Evolutionary conservation across 2,113 vertebrate species (phyloP).

Genomic region (Lepidiolamprologus cunningtoni): DNA sequence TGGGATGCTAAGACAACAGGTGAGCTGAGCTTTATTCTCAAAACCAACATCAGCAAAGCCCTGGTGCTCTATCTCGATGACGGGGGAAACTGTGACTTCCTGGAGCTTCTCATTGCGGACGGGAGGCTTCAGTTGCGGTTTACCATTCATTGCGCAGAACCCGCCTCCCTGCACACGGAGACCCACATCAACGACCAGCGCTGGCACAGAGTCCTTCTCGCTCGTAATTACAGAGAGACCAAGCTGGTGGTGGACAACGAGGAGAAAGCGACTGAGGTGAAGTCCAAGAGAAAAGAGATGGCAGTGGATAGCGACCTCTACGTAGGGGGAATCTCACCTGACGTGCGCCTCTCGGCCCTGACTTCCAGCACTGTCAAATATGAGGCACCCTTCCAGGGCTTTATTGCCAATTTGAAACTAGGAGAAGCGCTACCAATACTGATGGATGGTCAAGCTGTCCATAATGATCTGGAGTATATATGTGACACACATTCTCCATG

Average conservation of each 20-base stretch:
- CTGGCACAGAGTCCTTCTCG: slow-evolving; percentile 84
- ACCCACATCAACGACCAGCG: slow-evolving; percentile 78
- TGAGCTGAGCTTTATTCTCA: slow-evolving; percentile 86
- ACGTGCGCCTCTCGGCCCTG: slow-evolving; percentile 88
- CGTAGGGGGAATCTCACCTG: slow-evolving; percentile 86
- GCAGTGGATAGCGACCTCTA: slow-evolving; percentile 87
- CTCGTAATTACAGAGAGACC: slow-evolving; percentile 79
- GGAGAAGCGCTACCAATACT: slow-evolving; percentile 78
- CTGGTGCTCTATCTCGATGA: slow-evolving; percentile 90
- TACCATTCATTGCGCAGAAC: slow-evolving; percentile 87
- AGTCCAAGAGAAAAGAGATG: slow-evolving; percentile 88
- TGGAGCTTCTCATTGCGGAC: slow-evolving; percentile 83
- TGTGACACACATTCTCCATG: slow-evolving; percentile 82
- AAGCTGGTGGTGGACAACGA: slow-evolving; percentile 83
- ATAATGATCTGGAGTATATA: slow-evolving; percentile 80
- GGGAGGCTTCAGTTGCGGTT: slow-evolving; percentile 84
- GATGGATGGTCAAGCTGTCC: slow-evolving; percentile 84
- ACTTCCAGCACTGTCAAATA: slow-evolving; percentile 92
- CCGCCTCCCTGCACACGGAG: slow-evolving; percentile 79
- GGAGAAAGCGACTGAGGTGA: slow-evolving; percentile 78
- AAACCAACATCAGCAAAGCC: slow-evolving; percentile 83
- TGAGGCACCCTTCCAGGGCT: slow-evolving; percentile 85
- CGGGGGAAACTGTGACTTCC: slow-evolving; percentile 91
- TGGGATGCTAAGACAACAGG: slow-evolving; percentile 81
- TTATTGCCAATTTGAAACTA: slow-evolving; percentile 82